Evolutionary conservation across 1,140 invertebrate species (phyloP).

Genomic region (Halesus radiatus): DNA sequence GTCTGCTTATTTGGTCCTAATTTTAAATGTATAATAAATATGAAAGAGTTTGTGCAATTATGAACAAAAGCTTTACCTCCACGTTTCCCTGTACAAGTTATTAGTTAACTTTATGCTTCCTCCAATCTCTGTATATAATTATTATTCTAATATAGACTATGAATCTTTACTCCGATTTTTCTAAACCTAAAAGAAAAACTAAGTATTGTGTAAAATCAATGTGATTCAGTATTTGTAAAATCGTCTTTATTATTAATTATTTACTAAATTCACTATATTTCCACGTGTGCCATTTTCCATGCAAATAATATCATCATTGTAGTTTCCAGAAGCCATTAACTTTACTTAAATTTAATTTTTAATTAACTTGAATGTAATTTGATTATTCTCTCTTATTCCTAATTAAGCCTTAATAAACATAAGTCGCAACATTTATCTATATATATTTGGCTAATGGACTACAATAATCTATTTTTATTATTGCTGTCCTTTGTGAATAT

Average conservation of each 20-base stretch:
- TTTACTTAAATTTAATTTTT: neutral
- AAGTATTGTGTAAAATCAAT: constrained; percentile 24
- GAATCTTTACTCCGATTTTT: neutral
- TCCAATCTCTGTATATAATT: neutral
- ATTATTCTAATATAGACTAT: neutral
- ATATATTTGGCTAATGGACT: too few species aligned
- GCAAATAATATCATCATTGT: neutral
- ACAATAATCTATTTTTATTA: too few species aligned
- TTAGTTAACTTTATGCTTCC: neutral
- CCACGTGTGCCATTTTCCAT: constrained; percentile 1
- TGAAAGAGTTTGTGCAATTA: neutral
- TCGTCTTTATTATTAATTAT: neutral
- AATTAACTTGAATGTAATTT: neutral
- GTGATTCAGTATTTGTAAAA: constrained; percentile 36
- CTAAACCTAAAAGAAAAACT: neutral
- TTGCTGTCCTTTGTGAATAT: too few species aligned
- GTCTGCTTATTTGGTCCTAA: too few species aligned
- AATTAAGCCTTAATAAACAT: too few species aligned
- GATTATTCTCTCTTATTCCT: neutral
- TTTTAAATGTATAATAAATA: neutral
- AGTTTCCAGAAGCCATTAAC: neutral
- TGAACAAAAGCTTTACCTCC: neutral
- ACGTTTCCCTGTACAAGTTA: neutral
- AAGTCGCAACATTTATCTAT: too few species aligned
- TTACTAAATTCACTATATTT: neutral